Conservation (phyloP, 2,888 invertebrate genomes). For the Microctonus hyperodae region DNA sequence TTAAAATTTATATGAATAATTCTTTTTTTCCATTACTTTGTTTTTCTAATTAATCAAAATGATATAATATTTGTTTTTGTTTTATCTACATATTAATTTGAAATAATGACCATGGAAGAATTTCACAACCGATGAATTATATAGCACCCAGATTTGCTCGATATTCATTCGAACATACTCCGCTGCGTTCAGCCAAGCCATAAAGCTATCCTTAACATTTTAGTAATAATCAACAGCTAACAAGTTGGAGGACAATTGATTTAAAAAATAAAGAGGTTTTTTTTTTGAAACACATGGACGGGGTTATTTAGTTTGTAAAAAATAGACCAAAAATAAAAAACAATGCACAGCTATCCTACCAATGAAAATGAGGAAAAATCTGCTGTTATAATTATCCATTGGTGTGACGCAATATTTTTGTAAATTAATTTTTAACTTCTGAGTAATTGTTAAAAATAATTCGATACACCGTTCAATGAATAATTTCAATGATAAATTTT, state of each 20-base stretch:
- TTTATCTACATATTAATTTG: not conserved
- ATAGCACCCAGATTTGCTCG: conserved; percentile 44
- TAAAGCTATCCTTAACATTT: conserved; percentile 32
- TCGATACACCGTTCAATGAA: not conserved
- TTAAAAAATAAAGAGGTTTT: conserved; percentile 12
- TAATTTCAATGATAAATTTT: not conserved
- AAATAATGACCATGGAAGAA: conserved; percentile 18
- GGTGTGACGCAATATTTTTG: not conserved
- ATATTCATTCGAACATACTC: conserved; percentile 36
- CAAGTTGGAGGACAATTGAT: conserved; percentile 33
- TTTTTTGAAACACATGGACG: conserved; percentile 26
- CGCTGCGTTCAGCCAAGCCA: conserved; percentile 39
- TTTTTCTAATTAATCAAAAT: not conserved
- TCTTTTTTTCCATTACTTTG: not conserved
- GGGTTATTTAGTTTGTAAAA: conserved; percentile 17
- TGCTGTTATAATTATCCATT: not conserved
- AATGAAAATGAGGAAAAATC: too few relatives aligned
- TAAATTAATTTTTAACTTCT: not conserved
- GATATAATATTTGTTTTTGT: conserved; percentile 4
- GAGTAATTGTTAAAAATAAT: too few relatives aligned
- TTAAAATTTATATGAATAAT: not conserved
- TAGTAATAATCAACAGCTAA: conserved; percentile 19
- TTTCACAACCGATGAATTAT: conserved; percentile 34
- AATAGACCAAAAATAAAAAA: conserved; percentile 16
- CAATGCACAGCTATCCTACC: conserved; percentile 7